Evolutionary conservation across 2,888 invertebrate genomes (phyloP).

Genomic region (Bibio marci): DNA sequence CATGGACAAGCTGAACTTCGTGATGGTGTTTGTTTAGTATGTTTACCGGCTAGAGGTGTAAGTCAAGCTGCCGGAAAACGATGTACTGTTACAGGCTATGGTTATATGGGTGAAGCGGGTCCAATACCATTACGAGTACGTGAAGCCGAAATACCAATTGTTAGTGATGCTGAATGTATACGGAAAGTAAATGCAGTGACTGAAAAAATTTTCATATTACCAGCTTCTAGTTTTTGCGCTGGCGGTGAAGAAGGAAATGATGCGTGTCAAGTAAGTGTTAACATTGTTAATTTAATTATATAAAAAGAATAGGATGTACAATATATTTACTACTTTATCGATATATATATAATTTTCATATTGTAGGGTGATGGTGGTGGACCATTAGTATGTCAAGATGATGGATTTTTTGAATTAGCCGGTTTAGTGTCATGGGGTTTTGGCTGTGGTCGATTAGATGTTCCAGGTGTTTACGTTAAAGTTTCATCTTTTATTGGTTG

Average conservation of each 20-base stretch:
- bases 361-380: slow-evolving; percentile 83
- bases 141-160: slow-evolving; percentile 82
- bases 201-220: slow-evolving; percentile 84
- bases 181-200: slow-evolving; percentile 87
- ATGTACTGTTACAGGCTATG: slow-evolving; percentile 86
- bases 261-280: slow-evolving; percentile 60
- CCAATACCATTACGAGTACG: slow-evolving; percentile 79
- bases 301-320: too few species aligned
- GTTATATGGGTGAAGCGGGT: slow-evolving; percentile 90
- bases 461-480: slow-evolving; percentile 94
- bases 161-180: slow-evolving; percentile 82
- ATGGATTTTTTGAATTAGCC: slow-evolving; percentile 81
- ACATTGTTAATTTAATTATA: neutral
- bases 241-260: slow-evolving; percentile 87
- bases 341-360: neutral
- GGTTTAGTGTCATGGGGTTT: slow-evolving; percentile 93
- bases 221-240: slow-evolving; percentile 86
- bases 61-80: slow-evolving; percentile 78
- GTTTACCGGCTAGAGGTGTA: slow-evolving; percentile 75
- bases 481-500: slow-evolving; percentile 90
- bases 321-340: neutral
- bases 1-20: slow-evolving; percentile 77
- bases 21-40: slow-evolving; percentile 51
- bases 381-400: slow-evolving; percentile 80
- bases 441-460: slow-evolving; percentile 81